phyloP scores from a whole-genome alignment of 1,140 invertebrate genomes.

The Diorhabda elongata region DNA sequence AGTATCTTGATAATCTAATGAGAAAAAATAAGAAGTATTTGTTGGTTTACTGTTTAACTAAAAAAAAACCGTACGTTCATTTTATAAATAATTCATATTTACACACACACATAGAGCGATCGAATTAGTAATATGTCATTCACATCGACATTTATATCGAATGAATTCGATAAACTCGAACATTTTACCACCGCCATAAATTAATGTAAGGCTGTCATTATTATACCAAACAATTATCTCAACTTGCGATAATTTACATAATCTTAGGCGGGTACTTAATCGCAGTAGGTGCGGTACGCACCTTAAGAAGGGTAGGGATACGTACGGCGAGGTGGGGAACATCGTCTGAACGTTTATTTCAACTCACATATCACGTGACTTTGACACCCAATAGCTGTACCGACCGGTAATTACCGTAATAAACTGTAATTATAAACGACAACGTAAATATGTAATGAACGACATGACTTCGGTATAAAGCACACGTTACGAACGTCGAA shows the following conservation, averaged over 20 bases:
- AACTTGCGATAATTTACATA: constrained; percentile 28
- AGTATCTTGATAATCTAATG: too few relatives aligned
- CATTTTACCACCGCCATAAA: constrained; percentile 31
- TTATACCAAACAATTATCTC: constrained; percentile 31
- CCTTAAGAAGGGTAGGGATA: constrained; percentile 2
- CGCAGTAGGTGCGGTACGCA: constrained; percentile 24
- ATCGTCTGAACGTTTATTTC: constrained; percentile 6
- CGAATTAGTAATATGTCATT: constrained; percentile 17
- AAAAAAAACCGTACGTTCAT: constrained; percentile 1
- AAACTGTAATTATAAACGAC: constrained; percentile 42
- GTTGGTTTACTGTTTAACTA: too few relatives aligned
- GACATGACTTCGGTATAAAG: constrained; percentile 17
- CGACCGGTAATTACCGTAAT: constrained; percentile 38
- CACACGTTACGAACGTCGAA: neutral
- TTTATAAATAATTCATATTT: constrained; percentile 17
- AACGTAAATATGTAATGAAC: constrained; percentile 40
- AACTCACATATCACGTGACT: constrained; percentile 35
- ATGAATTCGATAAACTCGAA: constrained; percentile 23
- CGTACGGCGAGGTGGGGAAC: constrained; percentile 7
- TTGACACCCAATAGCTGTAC: constrained; percentile 35
- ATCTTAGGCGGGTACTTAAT: constrained; percentile 31
- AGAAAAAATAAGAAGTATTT: too few relatives aligned
- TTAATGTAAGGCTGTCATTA: constrained; percentile 30
- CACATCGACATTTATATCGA: constrained; percentile 19
- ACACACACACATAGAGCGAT: neutral